A percentile compares a stretch with the other conserved stretches of the same genome.
These are phyloP conservation scores for human DNA, from an alignment of 2,113 vertebrate genomes.

Conservation along the genomic window GRCh38 chr12:22337501-22338000, in stretches of 20 bases:
- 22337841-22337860: not conserved
- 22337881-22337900: not conserved
- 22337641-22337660: not conserved
- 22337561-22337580: not conserved
- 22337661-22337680: not conserved
- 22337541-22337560: not conserved
- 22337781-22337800: not conserved
- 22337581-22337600: constrained; percentile 19
- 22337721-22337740: not conserved
- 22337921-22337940: not conserved
- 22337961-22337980: not conserved
- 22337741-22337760: not conserved
- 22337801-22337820: not conserved
- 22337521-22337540: not conserved
- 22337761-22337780: not conserved
- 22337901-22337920: not conserved
- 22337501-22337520: not conserved
- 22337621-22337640: not conserved
- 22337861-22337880: not conserved
- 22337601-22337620: not conserved
- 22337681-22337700: not conserved
- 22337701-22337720: not conserved
- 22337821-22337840: not conserved
- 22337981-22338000: not conserved
- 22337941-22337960: not conserved